Percentiles rank a stretch among this genome's conserved stretches.
Evolutionary conservation across 1,140 invertebrate species (phyloP).

Genomic region (Eufriesea mexicana): DNA sequence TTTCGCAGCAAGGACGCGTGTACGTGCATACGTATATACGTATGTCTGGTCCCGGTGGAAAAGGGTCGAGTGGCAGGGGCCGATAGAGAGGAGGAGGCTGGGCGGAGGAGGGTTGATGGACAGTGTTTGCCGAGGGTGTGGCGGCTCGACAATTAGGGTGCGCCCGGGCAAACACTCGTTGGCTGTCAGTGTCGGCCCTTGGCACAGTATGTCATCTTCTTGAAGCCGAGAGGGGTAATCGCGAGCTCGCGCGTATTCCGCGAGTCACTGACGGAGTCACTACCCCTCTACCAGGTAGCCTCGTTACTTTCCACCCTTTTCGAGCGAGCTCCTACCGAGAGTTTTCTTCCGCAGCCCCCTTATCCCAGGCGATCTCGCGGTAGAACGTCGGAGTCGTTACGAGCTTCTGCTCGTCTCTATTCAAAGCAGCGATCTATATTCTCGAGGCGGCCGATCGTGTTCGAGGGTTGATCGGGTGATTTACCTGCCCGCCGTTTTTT

Average conservation of each 20-base stretch:
- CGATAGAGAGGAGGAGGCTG: conserved; percentile 1
- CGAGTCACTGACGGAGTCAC: too few relatives aligned
- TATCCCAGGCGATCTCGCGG: background rate
- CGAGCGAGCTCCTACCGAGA: background rate
- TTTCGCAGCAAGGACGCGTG: conserved; percentile 2
- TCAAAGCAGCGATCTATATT: background rate
- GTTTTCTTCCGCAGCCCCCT: background rate
- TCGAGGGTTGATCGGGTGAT: background rate
- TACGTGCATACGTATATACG: background rate
- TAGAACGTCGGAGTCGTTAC: background rate
- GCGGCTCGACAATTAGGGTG: conserved; percentile 76
- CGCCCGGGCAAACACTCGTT: conserved; percentile 73
- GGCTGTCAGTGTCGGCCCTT: conserved; percentile 65
- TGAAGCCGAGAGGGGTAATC: conserved; percentile 60
- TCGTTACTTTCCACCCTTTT: conserved; percentile 13
- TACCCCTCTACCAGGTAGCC: background rate
- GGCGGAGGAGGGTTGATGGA: conserved; percentile 54
- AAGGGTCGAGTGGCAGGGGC: conserved; percentile 8
- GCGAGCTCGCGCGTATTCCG: conserved; percentile 11
- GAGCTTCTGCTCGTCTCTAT: background rate
- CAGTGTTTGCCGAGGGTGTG: conserved; percentile 75
- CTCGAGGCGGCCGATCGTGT: background rate
- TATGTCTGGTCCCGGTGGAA: conserved; percentile 37
- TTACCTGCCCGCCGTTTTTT: background rate
- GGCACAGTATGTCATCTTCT: conserved; percentile 60